Percentiles rank a stretch among this genome's conserved stretches.
Evolutionary conservation across 2,113 vertebrate species (phyloP).

Genomic region (Dolichallabes microphthalmus): DNA sequence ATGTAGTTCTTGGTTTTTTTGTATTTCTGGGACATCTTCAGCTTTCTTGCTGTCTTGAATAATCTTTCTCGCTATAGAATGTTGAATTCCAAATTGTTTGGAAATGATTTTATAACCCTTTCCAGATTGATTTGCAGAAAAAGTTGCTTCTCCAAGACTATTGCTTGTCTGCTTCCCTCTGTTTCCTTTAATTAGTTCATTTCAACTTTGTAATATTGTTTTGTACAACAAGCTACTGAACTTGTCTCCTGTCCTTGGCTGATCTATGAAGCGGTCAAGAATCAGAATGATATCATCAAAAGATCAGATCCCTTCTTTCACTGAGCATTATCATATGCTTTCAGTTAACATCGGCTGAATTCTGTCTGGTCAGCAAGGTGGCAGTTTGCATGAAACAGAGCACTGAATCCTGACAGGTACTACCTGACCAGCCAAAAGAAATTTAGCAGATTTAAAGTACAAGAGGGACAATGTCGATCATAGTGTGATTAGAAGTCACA

Average conservation of each 20-base stretch:
- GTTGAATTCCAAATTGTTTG: too few relatives aligned
- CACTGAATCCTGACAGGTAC: conserved; percentile 29
- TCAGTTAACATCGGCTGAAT: not conserved
- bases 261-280: not conserved
- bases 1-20: too few relatives aligned
- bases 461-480: conserved; percentile 42
- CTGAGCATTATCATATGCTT: not conserved
- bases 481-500: conserved; percentile 18
- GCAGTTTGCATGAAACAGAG: conserved; percentile 17
- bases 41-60: too few relatives aligned
- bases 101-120: too few relatives aligned
- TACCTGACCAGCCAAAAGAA: conserved; percentile 22
- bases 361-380: not conserved
- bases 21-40: too few relatives aligned
- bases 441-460: conserved; percentile 33
- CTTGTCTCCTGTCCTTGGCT: not conserved
- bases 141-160: too few relatives aligned
- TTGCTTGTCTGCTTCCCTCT: too few relatives aligned
- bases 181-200: not conserved
- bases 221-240: not conserved
- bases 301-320: not conserved
- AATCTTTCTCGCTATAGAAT: too few relatives aligned
- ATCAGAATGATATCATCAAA: conserved; percentile 20
- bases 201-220: not conserved
- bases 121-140: too few relatives aligned